A percentile compares a stretch with the other conserved stretches of the same genome.
phyloP scores from a whole-genome alignment of 2,888 invertebrate genomes.

The Watsonalla cultraria region DNA sequence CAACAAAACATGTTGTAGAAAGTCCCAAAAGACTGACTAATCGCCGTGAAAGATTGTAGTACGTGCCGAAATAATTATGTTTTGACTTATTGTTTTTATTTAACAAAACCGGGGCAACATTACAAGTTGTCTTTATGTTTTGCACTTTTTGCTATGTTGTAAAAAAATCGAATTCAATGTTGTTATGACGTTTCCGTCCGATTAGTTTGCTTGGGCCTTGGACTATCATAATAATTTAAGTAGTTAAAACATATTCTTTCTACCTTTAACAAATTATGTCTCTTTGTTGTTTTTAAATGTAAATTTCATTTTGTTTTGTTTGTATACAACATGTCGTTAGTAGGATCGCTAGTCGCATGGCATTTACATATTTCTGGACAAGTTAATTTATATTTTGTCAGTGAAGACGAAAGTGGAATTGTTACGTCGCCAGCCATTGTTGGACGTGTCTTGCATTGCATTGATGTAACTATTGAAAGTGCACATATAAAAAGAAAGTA shows the following conservation, averaged over 20 bases:
- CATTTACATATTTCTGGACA: conserved; percentile 10
- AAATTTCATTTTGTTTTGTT: too few relatives aligned
- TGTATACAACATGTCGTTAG: too few relatives aligned
- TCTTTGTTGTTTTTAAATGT: too few relatives aligned
- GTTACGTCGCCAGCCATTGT: conserved; percentile 30
- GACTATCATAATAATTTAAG: too few relatives aligned
- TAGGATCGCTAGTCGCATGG: conserved; percentile 3
- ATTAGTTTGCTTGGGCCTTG: too few relatives aligned
- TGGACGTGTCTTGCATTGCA: conserved; percentile 42
- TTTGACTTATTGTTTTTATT: conserved; percentile 7
- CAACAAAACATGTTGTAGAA: conserved; percentile 43
- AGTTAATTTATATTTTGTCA: conserved; percentile 33
- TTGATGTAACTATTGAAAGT: conserved; percentile 21
- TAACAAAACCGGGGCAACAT: neutral
- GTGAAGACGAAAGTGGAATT: conserved; percentile 49
- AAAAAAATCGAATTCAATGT: too few relatives aligned
- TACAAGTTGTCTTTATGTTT: conserved; percentile 3
- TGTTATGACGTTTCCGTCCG: too few relatives aligned
- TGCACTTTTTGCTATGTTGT: conserved; percentile 22
- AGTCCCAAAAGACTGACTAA: conserved; percentile 33
- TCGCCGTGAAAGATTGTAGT: conserved; percentile 34
- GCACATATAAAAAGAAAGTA: conserved; percentile 37
- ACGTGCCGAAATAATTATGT: conserved; percentile 40
- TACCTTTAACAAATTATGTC: too few relatives aligned
- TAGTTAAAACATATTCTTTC: too few relatives aligned